phyloP scores from a whole-genome alignment of 1,140 invertebrate species.

The Papilio xuthus region DNA sequence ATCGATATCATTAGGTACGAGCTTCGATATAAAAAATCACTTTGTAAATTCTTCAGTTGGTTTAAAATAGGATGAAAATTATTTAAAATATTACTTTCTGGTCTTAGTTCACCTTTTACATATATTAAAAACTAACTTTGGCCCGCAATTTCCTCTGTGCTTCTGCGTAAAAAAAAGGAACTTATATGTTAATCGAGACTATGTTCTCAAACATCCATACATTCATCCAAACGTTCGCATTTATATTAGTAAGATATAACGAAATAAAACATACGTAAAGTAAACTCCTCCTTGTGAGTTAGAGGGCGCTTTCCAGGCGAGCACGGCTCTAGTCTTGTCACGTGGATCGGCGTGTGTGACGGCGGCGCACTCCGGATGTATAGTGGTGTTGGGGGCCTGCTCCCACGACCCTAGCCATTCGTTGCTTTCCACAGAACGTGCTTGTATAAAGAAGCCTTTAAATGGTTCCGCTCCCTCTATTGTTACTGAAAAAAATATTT shows the following conservation, averaged over 20 bases:
- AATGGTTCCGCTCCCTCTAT: slow-evolving; percentile 84
- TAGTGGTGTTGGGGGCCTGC: slow-evolving; percentile 86
- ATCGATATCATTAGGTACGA: no score
- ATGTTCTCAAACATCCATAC: no score
- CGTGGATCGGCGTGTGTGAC: slow-evolving; percentile 90
- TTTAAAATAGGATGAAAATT: no score
- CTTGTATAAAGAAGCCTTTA: slow-evolving; percentile 91
- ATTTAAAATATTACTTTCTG: no score
- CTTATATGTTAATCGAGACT: no score
- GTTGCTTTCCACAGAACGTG: slow-evolving; percentile 85
- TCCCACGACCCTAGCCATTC: slow-evolving; percentile 88
- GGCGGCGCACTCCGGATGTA: slow-evolving; percentile 88
- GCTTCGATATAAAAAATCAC: no score
- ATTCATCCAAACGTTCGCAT: no score
- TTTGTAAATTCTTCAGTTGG: no score
- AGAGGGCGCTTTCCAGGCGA: slow-evolving; percentile 88
- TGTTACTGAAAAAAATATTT: slow-evolving; percentile 79
- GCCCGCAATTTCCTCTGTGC: no score
- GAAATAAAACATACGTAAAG: slow-evolving; percentile 86
- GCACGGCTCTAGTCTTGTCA: slow-evolving; percentile 86
- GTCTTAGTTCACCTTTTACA: no score
- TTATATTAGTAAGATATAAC: not conserved
- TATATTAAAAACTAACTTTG: no score
- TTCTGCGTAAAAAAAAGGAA: no score
- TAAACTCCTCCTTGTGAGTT: slow-evolving; percentile 86